Evolutionary conservation across 2,797 vertebrate genomes (phyloP), one percentile per base, ranked within the genome.

Genomic region (Gambusia yucatana): DNA sequence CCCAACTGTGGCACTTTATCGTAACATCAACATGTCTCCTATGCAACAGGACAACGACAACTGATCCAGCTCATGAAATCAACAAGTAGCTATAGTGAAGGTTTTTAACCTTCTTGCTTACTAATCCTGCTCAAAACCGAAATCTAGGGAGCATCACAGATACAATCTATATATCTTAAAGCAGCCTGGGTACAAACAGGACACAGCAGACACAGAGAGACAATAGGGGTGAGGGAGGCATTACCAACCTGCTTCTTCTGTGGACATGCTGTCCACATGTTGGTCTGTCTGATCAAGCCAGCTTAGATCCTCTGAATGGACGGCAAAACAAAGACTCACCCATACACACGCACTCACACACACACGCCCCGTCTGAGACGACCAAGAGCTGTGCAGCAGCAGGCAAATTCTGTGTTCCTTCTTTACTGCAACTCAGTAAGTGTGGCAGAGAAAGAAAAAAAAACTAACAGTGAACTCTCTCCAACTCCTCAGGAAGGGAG

Each of bases 231-330:
- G 63, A 75, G 69, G 61, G 69, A 88, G 73, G 79, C 79, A 73
- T 86, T 70, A 94, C 95, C 87, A 85, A 96, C 95, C 95, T 95
- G 94, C 92, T 91, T 86, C 83, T 48, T 79, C 1, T 77, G 93
- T 83, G 91, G 90, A 89, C 89, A 13, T 52, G 57, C 71, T 76
- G 88, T 72, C 94, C 92, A 87, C 93, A 95, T 95, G 82, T 81
- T 88, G 86, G n/a, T 59, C 5, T 28, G 39, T 77, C 25, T 63
- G 77, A 52, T 80, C 82, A 46, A 4, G 84, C 86, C 85, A 75
- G 84, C 72, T 46, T 46, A 39, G 44, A 76, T 75, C 75, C 44
- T 72, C 61, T 84, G 72, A 85, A 73, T 61, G 73, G 63, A 80
- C 17, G 33, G 10, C 44, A 81, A 67, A 46, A 70, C 22, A 16